Evolutionary conservation across 2,797 vertebrate genomes (phyloP).

Genomic region (Phoxinus dragarum): DNA sequence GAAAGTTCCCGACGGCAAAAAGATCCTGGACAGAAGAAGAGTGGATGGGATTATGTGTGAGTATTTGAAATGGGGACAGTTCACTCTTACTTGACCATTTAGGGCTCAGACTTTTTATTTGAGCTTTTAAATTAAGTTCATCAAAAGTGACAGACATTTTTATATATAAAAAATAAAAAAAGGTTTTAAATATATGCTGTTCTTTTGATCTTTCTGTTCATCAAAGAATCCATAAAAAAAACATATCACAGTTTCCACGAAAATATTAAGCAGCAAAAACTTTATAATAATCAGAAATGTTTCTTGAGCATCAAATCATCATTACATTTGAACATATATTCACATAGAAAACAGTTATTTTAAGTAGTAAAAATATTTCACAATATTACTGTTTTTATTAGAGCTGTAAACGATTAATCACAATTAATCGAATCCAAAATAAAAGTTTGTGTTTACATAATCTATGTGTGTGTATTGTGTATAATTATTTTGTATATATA

Average conservation of each 20-base stretch:
- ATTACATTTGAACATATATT: neutral
- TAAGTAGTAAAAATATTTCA: neutral
- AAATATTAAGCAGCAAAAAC: neutral
- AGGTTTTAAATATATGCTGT: neutral
- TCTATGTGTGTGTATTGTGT: too few species aligned
- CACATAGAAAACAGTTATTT: neutral
- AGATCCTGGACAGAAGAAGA: slow-evolving; percentile 64
- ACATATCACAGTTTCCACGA: too few species aligned
- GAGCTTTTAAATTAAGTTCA: neutral
- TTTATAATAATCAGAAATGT: neutral
- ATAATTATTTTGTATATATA: too few species aligned
- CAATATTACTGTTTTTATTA: too few species aligned
- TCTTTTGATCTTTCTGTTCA: neutral
- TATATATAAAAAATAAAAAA: too few species aligned
- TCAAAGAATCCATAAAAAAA: neutral
- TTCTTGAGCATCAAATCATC: neutral
- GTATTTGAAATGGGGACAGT: neutral
- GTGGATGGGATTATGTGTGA: slow-evolving; percentile 66
- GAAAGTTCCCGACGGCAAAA: slow-evolving; percentile 65
- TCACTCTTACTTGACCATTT: neutral
- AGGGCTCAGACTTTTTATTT: neutral
- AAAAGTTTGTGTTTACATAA: too few species aligned
- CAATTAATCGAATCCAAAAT: too few species aligned
- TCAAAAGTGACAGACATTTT: neutral
- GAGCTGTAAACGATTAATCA: too few species aligned